Percentiles rank a stretch among this genome's conserved stretches.
Conservation (phyloP, 2,797 vertebrate genomes). For the Phataginus tetradactyla region DNA sequence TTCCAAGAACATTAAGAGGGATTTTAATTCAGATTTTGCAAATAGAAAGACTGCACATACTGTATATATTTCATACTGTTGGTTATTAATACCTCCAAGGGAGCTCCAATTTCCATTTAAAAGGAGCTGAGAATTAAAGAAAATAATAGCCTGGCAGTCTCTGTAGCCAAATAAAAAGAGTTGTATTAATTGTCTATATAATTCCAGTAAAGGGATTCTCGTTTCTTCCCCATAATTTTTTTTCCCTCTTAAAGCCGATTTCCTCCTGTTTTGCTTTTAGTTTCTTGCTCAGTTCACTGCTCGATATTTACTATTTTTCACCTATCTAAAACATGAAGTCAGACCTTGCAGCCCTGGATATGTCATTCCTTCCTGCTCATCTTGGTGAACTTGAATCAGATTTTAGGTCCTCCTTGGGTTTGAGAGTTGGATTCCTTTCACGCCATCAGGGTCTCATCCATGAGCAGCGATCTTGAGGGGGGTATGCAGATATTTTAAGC, state of each 20-base stretch:
- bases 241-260: not conserved
- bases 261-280: not conserved
- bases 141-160: not conserved
- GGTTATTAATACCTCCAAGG: not conserved
- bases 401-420: too few relatives aligned
- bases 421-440: not conserved
- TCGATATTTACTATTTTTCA: too few relatives aligned
- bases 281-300: not conserved
- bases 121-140: not conserved
- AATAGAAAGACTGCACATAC: not conserved
- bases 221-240: not conserved
- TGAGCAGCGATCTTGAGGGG: too few relatives aligned
- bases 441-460: fast-evolving
- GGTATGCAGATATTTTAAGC: too few relatives aligned
- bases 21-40: not conserved
- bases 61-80: not conserved
- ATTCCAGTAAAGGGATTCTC: not conserved
- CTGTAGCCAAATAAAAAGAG: not conserved
- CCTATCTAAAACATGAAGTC: too few relatives aligned
- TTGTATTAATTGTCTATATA: not conserved
- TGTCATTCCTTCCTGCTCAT: too few relatives aligned
- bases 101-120: not conserved
- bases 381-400: not conserved
- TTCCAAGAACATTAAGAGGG: not conserved
- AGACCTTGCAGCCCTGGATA: not conserved